These are phyloP conservation scores for Thumatha senex DNA, from an alignment of 2,888 invertebrate species.

Conservation along the genomic window DNA sequence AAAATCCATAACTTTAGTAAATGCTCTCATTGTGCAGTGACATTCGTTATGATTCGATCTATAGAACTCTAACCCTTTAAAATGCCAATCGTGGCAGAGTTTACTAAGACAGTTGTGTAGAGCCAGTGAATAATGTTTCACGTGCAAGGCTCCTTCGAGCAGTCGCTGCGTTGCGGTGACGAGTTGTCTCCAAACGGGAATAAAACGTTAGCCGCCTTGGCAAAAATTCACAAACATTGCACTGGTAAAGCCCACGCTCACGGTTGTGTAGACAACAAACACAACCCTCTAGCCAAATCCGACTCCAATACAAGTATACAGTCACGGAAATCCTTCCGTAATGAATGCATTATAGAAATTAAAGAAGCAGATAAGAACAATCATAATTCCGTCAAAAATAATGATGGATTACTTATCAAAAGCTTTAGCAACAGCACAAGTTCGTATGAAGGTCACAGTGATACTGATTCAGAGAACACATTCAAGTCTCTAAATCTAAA, in stretches of 20 bases:
- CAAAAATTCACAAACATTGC: slow-evolving; percentile 88
- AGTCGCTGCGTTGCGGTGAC: slow-evolving; percentile 82
- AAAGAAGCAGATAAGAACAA: slow-evolving; percentile 63
- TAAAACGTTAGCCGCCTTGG: slow-evolving; percentile 78
- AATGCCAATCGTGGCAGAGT: slow-evolving; percentile 57
- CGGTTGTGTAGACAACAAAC: slow-evolving; percentile 84
- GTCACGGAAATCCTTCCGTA: slow-evolving; percentile 69
- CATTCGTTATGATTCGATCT: slow-evolving; percentile 61
- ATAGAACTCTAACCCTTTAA: slow-evolving; percentile 62
- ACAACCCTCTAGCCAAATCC: slow-evolving; percentile 71
- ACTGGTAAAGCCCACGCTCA: slow-evolving; percentile 90
- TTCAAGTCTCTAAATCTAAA: slow-evolving; percentile 62
- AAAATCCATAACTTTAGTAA: slow-evolving; percentile 55
- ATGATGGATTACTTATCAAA: slow-evolving; percentile 65
- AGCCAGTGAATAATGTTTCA: slow-evolving; percentile 75
- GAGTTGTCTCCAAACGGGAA: slow-evolving; percentile 74
- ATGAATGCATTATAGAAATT: slow-evolving; percentile 74
- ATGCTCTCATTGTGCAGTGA: slow-evolving; percentile 65
- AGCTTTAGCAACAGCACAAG: slow-evolving; percentile 85
- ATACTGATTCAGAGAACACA: slow-evolving; percentile 85
- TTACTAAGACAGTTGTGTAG: slow-evolving; percentile 48
- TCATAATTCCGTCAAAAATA: slow-evolving; percentile 50
- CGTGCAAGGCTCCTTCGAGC: slow-evolving; percentile 83
- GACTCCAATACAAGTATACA: slow-evolving; percentile 76
- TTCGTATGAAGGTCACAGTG: slow-evolving; percentile 86